Evolutionary conservation across 2,113 vertebrate genomes (phyloP), one percentile per base, ranked within the genome.

Genomic region (Aphyosemion australe): DNA sequence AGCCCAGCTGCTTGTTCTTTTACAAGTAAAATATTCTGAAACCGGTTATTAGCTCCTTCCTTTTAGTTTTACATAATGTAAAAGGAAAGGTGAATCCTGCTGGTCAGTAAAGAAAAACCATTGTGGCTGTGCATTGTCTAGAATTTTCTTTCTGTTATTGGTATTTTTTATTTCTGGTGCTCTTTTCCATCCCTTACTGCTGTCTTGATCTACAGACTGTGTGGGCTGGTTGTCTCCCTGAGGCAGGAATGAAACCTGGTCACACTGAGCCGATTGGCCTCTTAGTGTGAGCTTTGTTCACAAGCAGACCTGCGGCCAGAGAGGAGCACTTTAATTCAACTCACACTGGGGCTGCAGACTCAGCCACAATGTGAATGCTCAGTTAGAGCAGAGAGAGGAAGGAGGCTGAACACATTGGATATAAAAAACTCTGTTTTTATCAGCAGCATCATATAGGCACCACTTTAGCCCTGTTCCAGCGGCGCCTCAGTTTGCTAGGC

Each of bases 201-300:
- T 39, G 12, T 72, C 74, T 74, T 85, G 66, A 78, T 83, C 72
- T 74, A 9, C 48, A 61, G 18, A 59, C 34, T 72, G 72, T 69
- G 78, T 76, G 64, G 62, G 72, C 67, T 32, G 49, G 59, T 79
- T 45, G 69, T 87, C 74, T 84, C 69, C 74, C 55, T 65, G 26
- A 80, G 76, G 65, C 61, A 69, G 54, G 55, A 84, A 62, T 74
- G 61, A 88, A 72, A 70, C 41, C 12, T 6, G 13, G 58, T 26
- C 57, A 72, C 8, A 31, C 63, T 76, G 70, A 80, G 75, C 67
- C 75, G 71, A 69, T 61, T 64, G 74, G 49, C 48, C 54, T n/a
- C n/a, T 84, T 64, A 72, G 34, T 78, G 62, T 61, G 51, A 48
- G 61, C 67, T 81, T n/a, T 75, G 65, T 76, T 73, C 69, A 61